Evolutionary conservation across 2,797 vertebrate species (phyloP).

Genomic region (Pristis pectinata): DNA sequence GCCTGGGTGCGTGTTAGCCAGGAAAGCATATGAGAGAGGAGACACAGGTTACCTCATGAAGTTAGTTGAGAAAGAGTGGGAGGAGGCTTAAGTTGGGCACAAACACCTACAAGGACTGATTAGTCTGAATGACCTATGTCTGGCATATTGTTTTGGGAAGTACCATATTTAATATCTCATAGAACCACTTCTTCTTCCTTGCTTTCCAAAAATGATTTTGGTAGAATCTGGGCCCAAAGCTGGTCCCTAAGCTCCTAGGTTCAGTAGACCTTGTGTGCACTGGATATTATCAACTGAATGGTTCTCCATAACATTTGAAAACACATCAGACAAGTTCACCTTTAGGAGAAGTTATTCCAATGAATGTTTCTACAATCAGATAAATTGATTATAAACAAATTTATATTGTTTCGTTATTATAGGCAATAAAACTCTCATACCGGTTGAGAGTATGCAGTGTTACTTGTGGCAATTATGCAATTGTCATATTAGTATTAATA

Average conservation of each 20-base stretch:
- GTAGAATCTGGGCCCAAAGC: background rate
- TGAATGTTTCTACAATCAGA: background rate
- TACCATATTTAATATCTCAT: background rate
- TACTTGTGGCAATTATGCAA: background rate
- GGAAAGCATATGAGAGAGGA: no score
- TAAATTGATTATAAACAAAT: background rate
- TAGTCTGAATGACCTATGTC: no score
- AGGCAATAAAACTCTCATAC: background rate
- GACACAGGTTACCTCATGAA: no score
- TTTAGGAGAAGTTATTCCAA: background rate
- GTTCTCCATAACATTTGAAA: background rate
- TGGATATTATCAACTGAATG: background rate
- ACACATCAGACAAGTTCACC: background rate
- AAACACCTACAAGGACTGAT: no score
- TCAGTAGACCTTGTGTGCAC: background rate
- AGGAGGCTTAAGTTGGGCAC: no score
- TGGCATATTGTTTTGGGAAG: no score
- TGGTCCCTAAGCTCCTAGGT: background rate
- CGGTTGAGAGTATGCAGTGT: background rate
- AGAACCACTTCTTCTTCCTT: background rate
- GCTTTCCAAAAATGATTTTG: background rate
- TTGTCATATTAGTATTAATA: background rate
- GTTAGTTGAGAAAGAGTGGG: no score
- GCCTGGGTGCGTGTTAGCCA: no score
- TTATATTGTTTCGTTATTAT: background rate